Evolutionary conservation across 2,888 invertebrate genomes (phyloP).

Genomic region (Macrosoma leucophasiata): DNA sequence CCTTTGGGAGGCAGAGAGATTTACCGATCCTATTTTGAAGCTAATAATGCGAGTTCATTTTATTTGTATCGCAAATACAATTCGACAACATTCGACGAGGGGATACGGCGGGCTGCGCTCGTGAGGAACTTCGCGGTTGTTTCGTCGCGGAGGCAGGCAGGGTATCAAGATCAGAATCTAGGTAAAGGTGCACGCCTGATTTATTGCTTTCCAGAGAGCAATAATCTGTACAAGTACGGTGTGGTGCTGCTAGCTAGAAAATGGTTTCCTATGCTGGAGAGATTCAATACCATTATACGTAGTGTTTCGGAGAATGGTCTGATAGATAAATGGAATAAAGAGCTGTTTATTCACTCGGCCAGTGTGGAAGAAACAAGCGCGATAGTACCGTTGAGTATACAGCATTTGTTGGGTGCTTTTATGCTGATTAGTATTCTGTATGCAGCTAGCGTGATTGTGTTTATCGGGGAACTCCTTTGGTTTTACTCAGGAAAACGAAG

Average conservation of each 20-base stretch:
- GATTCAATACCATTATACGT: slow-evolving; percentile 62
- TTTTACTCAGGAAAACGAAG: too few species aligned
- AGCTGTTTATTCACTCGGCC: slow-evolving; percentile 48
- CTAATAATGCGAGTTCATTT: slow-evolving; percentile 62
- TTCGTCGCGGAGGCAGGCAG: slow-evolving; percentile 60
- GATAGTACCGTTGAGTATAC: slow-evolving; percentile 52
- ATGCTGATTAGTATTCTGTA: slow-evolving; percentile 65
- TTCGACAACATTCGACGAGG: slow-evolving; percentile 56
- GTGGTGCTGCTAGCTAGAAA: slow-evolving; percentile 62
- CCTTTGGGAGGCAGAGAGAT: slow-evolving; percentile 65
- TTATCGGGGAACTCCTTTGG: slow-evolving; percentile 57
- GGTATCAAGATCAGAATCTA: slow-evolving; percentile 60
- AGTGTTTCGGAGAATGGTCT: slow-evolving; percentile 67
- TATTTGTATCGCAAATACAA: slow-evolving; percentile 69
- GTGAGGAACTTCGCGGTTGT: slow-evolving; percentile 62
- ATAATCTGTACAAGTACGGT: slow-evolving; percentile 67
- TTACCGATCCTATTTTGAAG: slow-evolving; percentile 68
- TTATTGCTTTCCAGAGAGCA: slow-evolving; percentile 62
- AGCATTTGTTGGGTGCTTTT: slow-evolving; percentile 65
- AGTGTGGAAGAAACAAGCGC: slow-evolving; percentile 40
- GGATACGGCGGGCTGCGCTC: slow-evolving; percentile 52
- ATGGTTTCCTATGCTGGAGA: slow-evolving; percentile 64
- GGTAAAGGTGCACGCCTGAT: slow-evolving; percentile 59
- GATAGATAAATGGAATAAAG: slow-evolving; percentile 67
- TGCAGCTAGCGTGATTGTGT: slow-evolving; percentile 45